Evolutionary conservation across 2,113 vertebrate species (phyloP).

Genomic region (Archilochus colubris): DNA sequence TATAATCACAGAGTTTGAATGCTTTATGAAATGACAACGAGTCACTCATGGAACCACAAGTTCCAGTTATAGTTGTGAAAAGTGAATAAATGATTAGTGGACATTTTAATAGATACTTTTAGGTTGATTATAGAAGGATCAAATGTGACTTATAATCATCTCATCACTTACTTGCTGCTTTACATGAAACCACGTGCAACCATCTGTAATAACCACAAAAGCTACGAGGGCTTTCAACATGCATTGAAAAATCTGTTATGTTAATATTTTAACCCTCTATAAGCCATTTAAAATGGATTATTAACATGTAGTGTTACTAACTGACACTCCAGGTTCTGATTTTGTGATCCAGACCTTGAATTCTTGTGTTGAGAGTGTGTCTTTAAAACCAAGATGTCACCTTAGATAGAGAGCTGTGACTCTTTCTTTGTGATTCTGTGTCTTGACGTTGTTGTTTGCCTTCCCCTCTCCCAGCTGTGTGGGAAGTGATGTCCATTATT

Average conservation of each 20-base stretch:
- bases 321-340: not conserved
- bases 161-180: not conserved
- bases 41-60: not conserved
- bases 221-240: not conserved
- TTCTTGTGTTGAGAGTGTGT: not conserved
- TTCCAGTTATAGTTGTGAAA: not conserved
- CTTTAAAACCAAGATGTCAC: not conserved
- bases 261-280: not conserved
- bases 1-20: not conserved
- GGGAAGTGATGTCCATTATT: not conserved
- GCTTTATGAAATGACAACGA: not conserved
- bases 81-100: not conserved
- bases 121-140: not conserved
- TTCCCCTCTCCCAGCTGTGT: not conserved
- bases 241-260: not conserved
- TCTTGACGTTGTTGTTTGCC: not conserved
- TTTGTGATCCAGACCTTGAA: not conserved
- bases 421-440: not conserved
- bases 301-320: not conserved
- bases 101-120: slow-evolving; percentile 11
- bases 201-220: not conserved
- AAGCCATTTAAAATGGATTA: not conserved
- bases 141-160: not conserved
- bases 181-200: not conserved
- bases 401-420: not conserved